These are phyloP conservation scores for Aurelia sp. DNA, from an alignment of 30 jellyfish, hydroid and myxozoan genomes.

Conservation along the genomic window DNA sequence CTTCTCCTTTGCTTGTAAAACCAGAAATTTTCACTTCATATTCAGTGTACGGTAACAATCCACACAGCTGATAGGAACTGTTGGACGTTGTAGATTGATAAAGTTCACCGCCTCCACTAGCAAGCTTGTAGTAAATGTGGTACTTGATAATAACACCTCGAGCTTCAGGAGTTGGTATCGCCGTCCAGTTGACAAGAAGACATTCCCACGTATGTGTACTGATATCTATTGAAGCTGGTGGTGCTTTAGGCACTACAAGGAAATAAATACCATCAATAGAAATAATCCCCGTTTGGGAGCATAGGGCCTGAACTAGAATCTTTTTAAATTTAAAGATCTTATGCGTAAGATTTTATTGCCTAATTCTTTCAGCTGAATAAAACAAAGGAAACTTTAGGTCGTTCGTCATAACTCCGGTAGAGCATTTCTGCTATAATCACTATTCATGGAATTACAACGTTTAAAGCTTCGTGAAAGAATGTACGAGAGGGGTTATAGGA, in stretches of 20 bases:
- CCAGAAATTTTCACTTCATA: conserved; percentile 28
- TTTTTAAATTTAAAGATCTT: no score
- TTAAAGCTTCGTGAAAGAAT: no score
- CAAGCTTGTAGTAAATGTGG: conserved; percentile 17
- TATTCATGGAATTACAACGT: no score
- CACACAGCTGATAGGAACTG: conserved; percentile 18
- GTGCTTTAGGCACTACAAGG: conserved; percentile 39
- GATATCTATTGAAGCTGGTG: conserved; percentile 32
- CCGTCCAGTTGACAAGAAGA: conserved; percentile 40
- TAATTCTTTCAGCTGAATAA: no score
- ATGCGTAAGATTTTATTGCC: no score
- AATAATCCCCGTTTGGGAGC: no score
- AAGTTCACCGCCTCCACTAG: background rate
- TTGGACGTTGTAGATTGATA: background rate
- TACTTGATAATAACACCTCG: conserved; percentile 48
- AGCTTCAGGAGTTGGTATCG: conserved; percentile 37
- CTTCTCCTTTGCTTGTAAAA: conserved; percentile 54
- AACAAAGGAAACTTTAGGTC: no score
- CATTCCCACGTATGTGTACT: conserved; percentile 14
- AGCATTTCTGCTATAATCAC: no score
- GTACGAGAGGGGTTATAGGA: no score
- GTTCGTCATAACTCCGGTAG: no score
- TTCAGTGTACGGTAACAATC: conserved; percentile 46
- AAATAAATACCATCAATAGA: no score
- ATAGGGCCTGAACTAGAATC: no score